Evolutionary conservation across 2,888 invertebrate genomes (phyloP).

Genomic region (Asteroscopus sphinx): DNA sequence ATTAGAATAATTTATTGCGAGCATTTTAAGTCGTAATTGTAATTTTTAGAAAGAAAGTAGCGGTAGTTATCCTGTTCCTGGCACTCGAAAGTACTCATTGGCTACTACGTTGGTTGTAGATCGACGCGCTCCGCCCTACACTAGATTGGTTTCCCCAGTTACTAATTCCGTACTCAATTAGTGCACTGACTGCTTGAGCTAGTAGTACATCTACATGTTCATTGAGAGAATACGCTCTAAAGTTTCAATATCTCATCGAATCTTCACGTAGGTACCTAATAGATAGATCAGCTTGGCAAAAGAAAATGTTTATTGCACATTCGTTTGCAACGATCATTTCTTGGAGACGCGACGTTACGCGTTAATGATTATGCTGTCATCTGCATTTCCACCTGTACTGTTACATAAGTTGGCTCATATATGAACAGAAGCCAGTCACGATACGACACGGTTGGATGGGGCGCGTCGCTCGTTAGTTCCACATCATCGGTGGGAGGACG

Average conservation of each 20-base stretch:
- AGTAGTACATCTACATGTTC: slow-evolving; percentile 12
- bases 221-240: slow-evolving; percentile 33
- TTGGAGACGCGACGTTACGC: slow-evolving; percentile 34
- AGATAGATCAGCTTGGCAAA: slow-evolving; percentile 10
- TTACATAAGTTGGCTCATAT: slow-evolving; percentile 57
- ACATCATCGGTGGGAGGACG: slow-evolving; percentile 77
- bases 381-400: slow-evolving; percentile 50
- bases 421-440: slow-evolving; percentile 71
- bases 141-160: slow-evolving; percentile 59
- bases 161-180: slow-evolving; percentile 71
- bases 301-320: slow-evolving; percentile 17
- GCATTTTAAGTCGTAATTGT: too few species aligned
- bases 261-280: too few species aligned
- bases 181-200: slow-evolving; percentile 55
- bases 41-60: neutral
- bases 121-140: slow-evolving; percentile 33
- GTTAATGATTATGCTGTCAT: slow-evolving; percentile 46
- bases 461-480: slow-evolving; percentile 72
- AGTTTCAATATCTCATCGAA: slow-evolving; percentile 8
- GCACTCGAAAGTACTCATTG: slow-evolving; percentile 12
- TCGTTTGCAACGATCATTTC: slow-evolving; percentile 20
- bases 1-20: too few species aligned
- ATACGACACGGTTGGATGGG: slow-evolving; percentile 72
- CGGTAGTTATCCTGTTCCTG: slow-evolving; percentile 20
- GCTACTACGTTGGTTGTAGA: slow-evolving; percentile 8